A percentile compares a stretch with the other conserved stretches of the same genome.
These are phyloP conservation scores for Xylophagus ater DNA, from an alignment of 2,888 invertebrate species.

Conservation along the genomic window DNA sequence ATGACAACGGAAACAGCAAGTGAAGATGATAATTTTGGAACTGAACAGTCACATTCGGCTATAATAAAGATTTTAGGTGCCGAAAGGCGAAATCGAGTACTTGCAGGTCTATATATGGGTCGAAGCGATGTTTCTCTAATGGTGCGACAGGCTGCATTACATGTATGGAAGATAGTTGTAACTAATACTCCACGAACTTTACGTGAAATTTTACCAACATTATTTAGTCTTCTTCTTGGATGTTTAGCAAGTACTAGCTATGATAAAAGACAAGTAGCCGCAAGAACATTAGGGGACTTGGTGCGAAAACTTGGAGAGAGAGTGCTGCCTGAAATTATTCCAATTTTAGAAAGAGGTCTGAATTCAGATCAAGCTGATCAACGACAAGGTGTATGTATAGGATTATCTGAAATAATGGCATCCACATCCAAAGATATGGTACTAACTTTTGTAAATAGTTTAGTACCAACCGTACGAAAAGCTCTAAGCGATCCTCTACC, in stretches of 20 bases:
- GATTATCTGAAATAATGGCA: slow-evolving; percentile 93
- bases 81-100: slow-evolving; percentile 81
- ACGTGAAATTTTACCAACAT: slow-evolving; percentile 87
- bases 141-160: slow-evolving; percentile 94
- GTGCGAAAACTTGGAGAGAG: slow-evolving; percentile 95
- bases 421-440: slow-evolving; percentile 94
- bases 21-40: slow-evolving; percentile 98
- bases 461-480: slow-evolving; percentile 88
- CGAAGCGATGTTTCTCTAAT: slow-evolving; percentile 92
- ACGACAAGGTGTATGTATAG: slow-evolving; percentile 97
- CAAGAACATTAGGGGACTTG: slow-evolving; percentile 90
- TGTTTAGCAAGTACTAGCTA: slow-evolving; percentile 93
- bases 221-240: slow-evolving; percentile 83
- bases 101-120: slow-evolving; percentile 94
- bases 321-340: slow-evolving; percentile 95
- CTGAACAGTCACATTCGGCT: slow-evolving; percentile 86
- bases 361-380: slow-evolving; percentile 87
- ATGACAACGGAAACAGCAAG: slow-evolving; percentile 98
- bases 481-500: slow-evolving; percentile 89
- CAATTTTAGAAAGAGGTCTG: slow-evolving; percentile 87
- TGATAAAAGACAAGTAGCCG: slow-evolving; percentile 94
- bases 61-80: slow-evolving; percentile 81
- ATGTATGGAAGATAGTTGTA: slow-evolving; percentile 99
- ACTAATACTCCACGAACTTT: slow-evolving; percentile 95
- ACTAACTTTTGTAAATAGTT: slow-evolving; percentile 73